Conservation (phyloP, 2,113 vertebrate species). For the Zosterops lateralis region DNA sequence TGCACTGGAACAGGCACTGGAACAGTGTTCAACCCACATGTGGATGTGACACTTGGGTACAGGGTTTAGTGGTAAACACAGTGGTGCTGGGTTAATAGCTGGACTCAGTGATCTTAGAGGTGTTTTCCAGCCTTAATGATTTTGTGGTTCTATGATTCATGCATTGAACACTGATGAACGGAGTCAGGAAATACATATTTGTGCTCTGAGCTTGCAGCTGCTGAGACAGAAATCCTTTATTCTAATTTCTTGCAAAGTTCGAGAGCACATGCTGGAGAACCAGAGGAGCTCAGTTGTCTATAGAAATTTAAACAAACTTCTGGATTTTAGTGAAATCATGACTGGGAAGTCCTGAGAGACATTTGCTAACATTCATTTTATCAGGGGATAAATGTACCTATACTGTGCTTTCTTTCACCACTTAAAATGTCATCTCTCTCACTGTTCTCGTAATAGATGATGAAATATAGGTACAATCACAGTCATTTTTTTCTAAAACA, state of each 20-base stretch:
- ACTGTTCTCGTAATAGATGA: neutral
- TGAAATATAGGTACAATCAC: neutral
- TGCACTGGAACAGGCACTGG: neutral
- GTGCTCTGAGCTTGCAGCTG: neutral
- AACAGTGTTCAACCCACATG: neutral
- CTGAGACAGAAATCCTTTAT: neutral
- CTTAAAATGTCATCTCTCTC: neutral
- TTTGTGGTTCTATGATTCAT: neutral
- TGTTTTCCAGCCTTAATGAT: neutral
- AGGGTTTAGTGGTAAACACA: neutral
- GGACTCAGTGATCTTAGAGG: neutral
- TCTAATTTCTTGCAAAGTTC: neutral
- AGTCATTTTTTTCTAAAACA: neutral
- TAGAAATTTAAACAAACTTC: neutral
- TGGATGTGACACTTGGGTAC: neutral
- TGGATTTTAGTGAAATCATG: neutral
- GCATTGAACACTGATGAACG: neutral
- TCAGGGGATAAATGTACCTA: neutral
- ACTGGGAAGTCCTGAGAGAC: neutral
- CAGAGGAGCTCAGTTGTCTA: accelerated
- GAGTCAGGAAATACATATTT: neutral
- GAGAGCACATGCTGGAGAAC: neutral
- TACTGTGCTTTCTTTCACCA: neutral
- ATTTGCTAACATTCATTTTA: neutral
- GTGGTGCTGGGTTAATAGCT: neutral